Conservation (phyloP, 2,113 vertebrate species). For the Hippocampus comes region DNA sequence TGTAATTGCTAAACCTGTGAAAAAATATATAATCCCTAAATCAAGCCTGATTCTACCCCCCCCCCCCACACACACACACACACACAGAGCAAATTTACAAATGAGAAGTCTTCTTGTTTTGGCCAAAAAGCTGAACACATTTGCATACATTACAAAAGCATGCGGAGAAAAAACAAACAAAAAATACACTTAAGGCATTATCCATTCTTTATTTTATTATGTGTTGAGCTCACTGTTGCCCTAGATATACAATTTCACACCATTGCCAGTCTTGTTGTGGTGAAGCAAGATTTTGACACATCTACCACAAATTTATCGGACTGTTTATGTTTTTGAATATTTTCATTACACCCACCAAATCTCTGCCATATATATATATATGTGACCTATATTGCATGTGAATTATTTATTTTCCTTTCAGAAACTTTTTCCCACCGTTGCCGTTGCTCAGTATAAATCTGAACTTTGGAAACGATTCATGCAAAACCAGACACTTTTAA, state of each 20-base stretch:
- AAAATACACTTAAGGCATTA: not conserved
- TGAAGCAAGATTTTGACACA: conserved; percentile 3
- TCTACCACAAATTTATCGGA: not conserved
- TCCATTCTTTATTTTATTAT: not conserved
- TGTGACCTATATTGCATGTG: not conserved
- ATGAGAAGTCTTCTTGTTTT: not conserved
- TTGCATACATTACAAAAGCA: conserved; percentile 7
- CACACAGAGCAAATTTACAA: conserved; percentile 2
- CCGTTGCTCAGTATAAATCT: not conserved
- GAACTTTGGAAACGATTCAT: conserved; percentile 11
- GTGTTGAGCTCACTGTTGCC: not conserved
- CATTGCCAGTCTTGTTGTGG: not conserved
- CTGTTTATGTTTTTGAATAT: not conserved
- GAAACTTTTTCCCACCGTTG: not conserved
- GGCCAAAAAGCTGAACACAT: not conserved
- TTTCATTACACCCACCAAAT: not conserved
- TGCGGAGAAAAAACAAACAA: not conserved
- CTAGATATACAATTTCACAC: not conserved
- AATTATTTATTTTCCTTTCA: not conserved
- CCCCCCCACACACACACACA: no score
- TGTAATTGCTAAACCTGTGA: not conserved
- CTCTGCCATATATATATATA: not conserved
- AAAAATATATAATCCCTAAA: not conserved
- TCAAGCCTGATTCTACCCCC: not conserved
- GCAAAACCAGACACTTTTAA: conserved; percentile 22